phyloP scores from a whole-genome alignment of 2,888 invertebrate species.

The Dryomyza anilis region DNA sequence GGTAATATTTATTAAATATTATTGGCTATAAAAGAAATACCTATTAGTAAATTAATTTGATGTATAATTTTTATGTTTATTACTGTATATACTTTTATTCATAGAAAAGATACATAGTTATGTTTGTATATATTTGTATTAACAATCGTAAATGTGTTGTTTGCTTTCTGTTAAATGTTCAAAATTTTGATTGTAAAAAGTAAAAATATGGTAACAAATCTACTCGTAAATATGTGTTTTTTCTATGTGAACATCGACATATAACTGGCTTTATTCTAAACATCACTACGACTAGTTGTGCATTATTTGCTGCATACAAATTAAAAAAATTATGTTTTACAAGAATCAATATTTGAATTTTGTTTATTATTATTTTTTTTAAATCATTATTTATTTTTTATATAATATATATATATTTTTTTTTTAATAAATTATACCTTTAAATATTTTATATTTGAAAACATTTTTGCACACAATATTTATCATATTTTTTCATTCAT shows the following conservation, averaged over 20 bases:
- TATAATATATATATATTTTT: background rate
- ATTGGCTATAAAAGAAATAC: background rate
- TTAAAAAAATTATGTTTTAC: background rate
- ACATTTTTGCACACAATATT: too few relatives aligned
- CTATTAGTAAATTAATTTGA: background rate
- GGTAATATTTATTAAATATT: too few relatives aligned
- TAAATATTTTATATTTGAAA: too few relatives aligned
- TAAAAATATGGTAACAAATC: background rate
- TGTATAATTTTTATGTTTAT: background rate
- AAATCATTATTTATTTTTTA: background rate
- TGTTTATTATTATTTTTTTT: background rate
- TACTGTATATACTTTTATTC: conserved; percentile 19
- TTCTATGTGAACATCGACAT: conserved; percentile 16
- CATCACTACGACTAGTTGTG: background rate
- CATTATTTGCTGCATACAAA: background rate
- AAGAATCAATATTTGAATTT: background rate
- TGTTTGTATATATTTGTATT: conserved; percentile 12
- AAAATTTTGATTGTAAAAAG: background rate
- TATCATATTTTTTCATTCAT: too few relatives aligned
- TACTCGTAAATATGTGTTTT: conserved; percentile 26
- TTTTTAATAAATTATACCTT: too few relatives aligned
- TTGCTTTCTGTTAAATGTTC: conserved; percentile 20
- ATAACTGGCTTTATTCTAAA: background rate
- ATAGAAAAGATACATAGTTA: conserved; percentile 26
- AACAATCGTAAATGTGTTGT: conserved; percentile 16